Evolutionary conservation across 2,797 vertebrate genomes (phyloP).

Genomic region (Setipinna tenuifilis): DNA sequence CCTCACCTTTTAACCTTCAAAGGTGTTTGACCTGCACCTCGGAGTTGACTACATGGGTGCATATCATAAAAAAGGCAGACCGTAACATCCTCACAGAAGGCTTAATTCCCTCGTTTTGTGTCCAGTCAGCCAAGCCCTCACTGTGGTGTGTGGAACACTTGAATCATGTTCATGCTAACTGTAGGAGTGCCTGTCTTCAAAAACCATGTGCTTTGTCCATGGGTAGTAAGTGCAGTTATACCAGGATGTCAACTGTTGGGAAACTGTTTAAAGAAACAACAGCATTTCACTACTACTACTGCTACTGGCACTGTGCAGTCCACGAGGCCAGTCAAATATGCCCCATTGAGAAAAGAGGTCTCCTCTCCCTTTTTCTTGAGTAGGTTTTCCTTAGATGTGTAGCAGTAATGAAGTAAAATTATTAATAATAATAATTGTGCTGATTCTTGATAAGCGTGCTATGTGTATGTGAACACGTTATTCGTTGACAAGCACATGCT

Average conservation of each 20-base stretch:
- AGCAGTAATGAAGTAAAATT: neutral
- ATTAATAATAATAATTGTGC: neutral
- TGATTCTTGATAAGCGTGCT: neutral
- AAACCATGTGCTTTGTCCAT: neutral
- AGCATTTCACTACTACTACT: neutral
- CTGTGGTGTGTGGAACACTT: neutral
- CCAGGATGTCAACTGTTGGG: neutral
- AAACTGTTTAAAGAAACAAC: neutral
- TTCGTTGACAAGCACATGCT: neutral
- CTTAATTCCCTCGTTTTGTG: neutral
- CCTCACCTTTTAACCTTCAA: neutral
- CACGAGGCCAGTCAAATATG: neutral
- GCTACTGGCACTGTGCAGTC: neutral
- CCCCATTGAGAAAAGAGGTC: neutral
- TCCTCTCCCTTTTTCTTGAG: neutral
- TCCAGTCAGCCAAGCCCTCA: neutral
- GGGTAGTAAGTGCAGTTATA: neutral
- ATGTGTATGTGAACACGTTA: neutral
- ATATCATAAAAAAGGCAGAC: neutral
- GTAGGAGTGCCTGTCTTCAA: neutral
- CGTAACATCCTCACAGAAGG: neutral
- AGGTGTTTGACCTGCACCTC: neutral
- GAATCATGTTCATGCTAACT: neutral
- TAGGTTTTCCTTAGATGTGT: neutral
- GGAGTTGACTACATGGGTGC: neutral